phyloP scores from a whole-genome alignment of 2,113 vertebrate genomes.

The Microcebus jonahi region DNA sequence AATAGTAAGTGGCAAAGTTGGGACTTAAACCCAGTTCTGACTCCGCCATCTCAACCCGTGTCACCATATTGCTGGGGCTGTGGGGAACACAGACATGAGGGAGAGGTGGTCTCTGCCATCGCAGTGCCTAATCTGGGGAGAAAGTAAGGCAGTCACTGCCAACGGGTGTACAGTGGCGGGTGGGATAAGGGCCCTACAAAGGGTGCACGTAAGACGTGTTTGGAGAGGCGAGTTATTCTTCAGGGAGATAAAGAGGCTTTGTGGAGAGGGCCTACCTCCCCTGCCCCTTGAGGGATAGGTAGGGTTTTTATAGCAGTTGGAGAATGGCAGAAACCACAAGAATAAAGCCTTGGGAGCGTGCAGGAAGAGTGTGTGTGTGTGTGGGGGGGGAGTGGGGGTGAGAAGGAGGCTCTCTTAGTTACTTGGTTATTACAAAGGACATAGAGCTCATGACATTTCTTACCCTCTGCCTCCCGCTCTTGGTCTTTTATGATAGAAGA shows the following conservation, averaged over 20 bases:
- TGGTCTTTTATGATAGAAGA: background rate
- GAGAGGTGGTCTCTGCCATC: background rate
- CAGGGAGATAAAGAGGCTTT: background rate
- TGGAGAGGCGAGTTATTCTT: background rate
- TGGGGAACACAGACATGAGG: background rate
- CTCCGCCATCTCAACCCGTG: rapidly evolving
- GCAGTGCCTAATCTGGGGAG: background rate
- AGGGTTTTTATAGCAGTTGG: background rate
- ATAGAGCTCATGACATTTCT: background rate
- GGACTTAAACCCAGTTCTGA: background rate
- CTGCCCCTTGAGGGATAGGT: background rate
- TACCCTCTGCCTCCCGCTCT: background rate
- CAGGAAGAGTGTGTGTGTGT: background rate
- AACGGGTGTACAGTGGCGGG: background rate
- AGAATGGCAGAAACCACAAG: background rate
- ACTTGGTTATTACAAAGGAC: background rate
- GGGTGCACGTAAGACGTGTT: background rate
- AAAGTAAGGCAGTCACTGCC: background rate
- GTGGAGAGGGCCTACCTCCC: background rate
- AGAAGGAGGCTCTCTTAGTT: background rate
- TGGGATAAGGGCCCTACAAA: background rate
- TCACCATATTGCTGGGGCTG: background rate
- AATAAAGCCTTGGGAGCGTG: background rate
- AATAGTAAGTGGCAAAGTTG: background rate
- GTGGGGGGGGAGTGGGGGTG: rapidly evolving